phyloP scores from a whole-genome alignment of 2,888 invertebrate genomes.

The Hirudinaria manillensis region DNA sequence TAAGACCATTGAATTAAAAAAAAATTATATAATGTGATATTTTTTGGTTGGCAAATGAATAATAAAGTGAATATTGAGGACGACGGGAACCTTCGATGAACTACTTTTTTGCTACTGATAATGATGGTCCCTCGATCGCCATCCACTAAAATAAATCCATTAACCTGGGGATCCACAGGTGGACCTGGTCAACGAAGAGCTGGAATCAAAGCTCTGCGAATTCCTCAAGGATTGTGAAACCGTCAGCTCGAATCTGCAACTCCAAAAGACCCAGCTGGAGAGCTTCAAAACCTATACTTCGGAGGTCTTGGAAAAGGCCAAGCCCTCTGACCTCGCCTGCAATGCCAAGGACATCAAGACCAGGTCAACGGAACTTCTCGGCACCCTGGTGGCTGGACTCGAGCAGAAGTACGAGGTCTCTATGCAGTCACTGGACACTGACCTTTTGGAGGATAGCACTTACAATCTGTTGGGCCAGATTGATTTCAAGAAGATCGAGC shows the following conservation, averaged over 20 bases:
- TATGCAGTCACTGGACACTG: slow-evolving; percentile 19
- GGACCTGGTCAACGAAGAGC: slow-evolving; percentile 22
- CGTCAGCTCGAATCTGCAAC: slow-evolving; percentile 10
- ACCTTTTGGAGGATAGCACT: slow-evolving; percentile 26
- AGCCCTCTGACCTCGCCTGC: slow-evolving; percentile 22
- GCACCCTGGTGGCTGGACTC: slow-evolving; percentile 16
- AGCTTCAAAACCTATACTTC: slow-evolving; percentile 22
- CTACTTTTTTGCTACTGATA: too few relatives aligned
- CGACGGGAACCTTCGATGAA: too few relatives aligned
- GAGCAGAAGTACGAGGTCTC: neutral
- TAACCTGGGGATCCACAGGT: neutral
- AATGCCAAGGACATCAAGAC: slow-evolving; percentile 29
- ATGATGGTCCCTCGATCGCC: too few relatives aligned
- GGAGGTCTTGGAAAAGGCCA: slow-evolving; percentile 22
- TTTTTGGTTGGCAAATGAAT: too few relatives aligned
- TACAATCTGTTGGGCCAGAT: slow-evolving; percentile 30
- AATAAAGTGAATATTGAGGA: too few relatives aligned
- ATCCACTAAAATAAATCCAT: neutral
- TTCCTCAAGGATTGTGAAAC: slow-evolving; percentile 25
- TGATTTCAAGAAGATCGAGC: slow-evolving; percentile 22
- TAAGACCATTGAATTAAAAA: neutral
- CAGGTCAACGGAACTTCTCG: slow-evolving; percentile 23
- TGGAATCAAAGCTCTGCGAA: slow-evolving; percentile 18
- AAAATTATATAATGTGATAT: neutral
- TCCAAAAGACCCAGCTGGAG: slow-evolving; percentile 27